Conservation (phyloP, 2,888 invertebrate genomes). For the Calameuta pallipes region DNA sequence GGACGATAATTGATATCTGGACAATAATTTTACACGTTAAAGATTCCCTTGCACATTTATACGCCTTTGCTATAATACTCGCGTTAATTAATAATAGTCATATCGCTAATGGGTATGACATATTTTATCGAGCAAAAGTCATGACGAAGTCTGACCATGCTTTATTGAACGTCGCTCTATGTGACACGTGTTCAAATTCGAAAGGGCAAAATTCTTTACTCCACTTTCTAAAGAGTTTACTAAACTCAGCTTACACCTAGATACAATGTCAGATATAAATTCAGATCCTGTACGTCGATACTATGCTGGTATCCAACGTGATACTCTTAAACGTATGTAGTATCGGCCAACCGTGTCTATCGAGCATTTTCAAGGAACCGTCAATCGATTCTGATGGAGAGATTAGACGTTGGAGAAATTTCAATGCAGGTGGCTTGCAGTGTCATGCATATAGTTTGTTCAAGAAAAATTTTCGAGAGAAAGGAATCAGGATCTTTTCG, state of each 20-base stretch:
- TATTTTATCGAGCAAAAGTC: neutral
- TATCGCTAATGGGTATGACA: neutral
- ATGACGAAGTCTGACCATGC: neutral
- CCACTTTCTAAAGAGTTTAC: neutral
- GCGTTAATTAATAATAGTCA: neutral
- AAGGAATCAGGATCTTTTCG: neutral
- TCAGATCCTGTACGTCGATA: neutral
- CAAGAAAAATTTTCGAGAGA: neutral
- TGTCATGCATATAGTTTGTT: neutral
- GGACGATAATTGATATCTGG: neutral
- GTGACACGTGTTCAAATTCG: neutral
- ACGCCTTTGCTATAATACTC: neutral
- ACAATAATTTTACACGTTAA: neutral
- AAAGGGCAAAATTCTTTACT: neutral
- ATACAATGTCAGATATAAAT: neutral
- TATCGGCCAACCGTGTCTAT: neutral
- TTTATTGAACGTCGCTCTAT: neutral
- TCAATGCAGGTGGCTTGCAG: neutral
- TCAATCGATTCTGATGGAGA: neutral
- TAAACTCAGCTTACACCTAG: neutral
- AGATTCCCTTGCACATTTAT: neutral
- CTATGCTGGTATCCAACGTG: neutral
- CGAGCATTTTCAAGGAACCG: neutral
- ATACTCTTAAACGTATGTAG: neutral
- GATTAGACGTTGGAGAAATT: neutral